phyloP scores from a whole-genome alignment of 2,113 vertebrate species.

The Neodon shergylaensis region DNA sequence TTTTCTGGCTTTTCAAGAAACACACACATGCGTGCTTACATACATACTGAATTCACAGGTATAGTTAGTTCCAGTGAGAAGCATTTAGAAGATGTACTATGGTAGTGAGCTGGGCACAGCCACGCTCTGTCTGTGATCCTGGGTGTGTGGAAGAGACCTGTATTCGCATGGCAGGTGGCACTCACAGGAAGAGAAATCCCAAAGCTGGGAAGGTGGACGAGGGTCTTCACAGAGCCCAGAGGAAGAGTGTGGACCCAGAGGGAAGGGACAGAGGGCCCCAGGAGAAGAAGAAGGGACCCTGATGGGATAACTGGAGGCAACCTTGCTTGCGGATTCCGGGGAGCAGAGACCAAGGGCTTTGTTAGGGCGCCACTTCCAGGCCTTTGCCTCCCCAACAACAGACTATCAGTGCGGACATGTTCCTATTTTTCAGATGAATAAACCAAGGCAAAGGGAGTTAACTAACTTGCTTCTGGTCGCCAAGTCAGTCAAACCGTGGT shows the following conservation, averaged over 20 bases:
- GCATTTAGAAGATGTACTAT: not conserved
- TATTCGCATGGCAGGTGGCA: not conserved
- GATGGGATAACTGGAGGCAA: not conserved
- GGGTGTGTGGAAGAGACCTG: not conserved
- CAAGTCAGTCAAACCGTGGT: not conserved
- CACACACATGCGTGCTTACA: not conserved
- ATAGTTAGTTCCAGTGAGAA: not conserved
- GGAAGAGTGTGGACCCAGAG: not conserved
- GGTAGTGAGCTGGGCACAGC: not conserved
- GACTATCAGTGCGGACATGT: not conserved
- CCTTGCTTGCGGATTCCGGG: not conserved
- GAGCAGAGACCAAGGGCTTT: not conserved
- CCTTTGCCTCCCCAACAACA: not conserved
- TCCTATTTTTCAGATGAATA: slow-evolving; percentile 67
- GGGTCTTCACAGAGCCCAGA: not conserved
- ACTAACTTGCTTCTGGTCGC: slow-evolving; percentile 13
- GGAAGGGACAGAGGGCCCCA: not conserved
- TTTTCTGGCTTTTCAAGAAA: not conserved
- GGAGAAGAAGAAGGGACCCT: not conserved
- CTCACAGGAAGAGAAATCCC: not conserved
- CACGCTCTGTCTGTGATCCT: not conserved
- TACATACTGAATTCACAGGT: not conserved
- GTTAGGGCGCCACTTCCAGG: not conserved
- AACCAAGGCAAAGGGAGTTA: slow-evolving; percentile 56
- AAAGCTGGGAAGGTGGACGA: not conserved